A percentile compares a stretch with the other conserved stretches of the same genome.
Conservation (phyloP, 2,797 vertebrate genomes). For the Falco naumanni region DNA sequence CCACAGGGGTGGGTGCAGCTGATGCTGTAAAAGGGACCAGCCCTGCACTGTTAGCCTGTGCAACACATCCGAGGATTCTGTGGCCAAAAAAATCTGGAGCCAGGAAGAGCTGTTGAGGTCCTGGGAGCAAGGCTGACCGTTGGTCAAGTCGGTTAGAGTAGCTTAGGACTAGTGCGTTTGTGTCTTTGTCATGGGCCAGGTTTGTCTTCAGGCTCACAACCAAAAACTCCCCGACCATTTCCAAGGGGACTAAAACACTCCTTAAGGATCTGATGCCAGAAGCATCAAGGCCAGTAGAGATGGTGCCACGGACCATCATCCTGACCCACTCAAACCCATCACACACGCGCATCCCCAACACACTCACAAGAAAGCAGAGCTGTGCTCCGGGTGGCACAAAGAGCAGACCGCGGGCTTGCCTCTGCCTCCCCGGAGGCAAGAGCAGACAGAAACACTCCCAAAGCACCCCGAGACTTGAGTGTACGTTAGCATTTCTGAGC, state of each 20-base stretch:
- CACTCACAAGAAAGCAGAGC: background rate
- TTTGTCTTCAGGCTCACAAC: background rate
- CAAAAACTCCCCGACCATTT: background rate
- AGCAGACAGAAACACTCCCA: background rate
- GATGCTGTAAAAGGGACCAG: background rate
- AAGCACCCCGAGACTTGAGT: accelerated
- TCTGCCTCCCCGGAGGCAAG: background rate
- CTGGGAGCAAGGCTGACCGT: background rate
- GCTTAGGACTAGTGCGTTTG: background rate
- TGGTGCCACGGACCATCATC: background rate
- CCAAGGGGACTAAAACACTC: background rate
- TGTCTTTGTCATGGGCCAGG: background rate
- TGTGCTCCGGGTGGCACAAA: accelerated
- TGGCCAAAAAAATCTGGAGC: background rate
- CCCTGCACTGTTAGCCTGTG: background rate
- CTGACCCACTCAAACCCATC: background rate
- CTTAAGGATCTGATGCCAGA: accelerated
- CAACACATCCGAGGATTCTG: accelerated
- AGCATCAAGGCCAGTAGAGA: accelerated
- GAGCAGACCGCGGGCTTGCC: accelerated
- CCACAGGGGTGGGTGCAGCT: background rate
- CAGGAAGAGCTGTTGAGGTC: background rate
- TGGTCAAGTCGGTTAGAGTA: background rate
- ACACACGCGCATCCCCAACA: accelerated
- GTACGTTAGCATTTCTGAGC: background rate